These are phyloP conservation scores for Jacana jacana DNA, from an alignment of 2,113 vertebrate species.

Conservation along the genomic window DNA sequence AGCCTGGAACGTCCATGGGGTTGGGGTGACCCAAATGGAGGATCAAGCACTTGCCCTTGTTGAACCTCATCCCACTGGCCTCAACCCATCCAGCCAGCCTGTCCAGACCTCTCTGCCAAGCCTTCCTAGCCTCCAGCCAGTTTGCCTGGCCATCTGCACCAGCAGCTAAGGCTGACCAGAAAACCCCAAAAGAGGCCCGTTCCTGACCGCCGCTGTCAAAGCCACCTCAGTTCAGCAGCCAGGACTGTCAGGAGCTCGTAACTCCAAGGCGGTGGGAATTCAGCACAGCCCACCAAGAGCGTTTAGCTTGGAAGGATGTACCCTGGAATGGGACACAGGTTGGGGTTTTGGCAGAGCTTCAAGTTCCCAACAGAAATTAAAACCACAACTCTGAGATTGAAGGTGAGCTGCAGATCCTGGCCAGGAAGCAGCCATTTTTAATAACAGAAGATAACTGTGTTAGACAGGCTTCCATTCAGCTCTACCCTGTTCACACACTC, in stretches of 20 bases:
- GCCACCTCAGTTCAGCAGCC: background rate
- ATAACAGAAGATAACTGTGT: background rate
- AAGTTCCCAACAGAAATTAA: background rate
- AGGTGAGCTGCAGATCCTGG: background rate
- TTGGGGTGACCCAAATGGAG: no score
- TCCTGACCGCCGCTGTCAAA: background rate
- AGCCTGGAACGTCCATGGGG: no score
- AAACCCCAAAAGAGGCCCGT: background rate
- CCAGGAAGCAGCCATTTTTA: background rate
- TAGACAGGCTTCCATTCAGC: background rate
- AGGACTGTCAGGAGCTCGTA: background rate
- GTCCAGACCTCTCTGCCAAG: no score
- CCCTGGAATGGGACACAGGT: background rate
- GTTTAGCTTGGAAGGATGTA: background rate
- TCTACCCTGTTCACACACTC: background rate
- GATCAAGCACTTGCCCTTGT: no score
- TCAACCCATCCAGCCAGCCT: no score
- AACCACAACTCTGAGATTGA: background rate
- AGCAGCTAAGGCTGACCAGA: background rate
- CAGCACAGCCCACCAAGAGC: background rate
- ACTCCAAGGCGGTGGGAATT: background rate
- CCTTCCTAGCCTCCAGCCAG: no score
- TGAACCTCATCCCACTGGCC: no score
- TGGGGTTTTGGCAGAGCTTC: background rate
- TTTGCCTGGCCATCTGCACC: no score